Conservation (phyloP, 2,113 vertebrate genomes). For the Baryphthengus martii region DNA sequence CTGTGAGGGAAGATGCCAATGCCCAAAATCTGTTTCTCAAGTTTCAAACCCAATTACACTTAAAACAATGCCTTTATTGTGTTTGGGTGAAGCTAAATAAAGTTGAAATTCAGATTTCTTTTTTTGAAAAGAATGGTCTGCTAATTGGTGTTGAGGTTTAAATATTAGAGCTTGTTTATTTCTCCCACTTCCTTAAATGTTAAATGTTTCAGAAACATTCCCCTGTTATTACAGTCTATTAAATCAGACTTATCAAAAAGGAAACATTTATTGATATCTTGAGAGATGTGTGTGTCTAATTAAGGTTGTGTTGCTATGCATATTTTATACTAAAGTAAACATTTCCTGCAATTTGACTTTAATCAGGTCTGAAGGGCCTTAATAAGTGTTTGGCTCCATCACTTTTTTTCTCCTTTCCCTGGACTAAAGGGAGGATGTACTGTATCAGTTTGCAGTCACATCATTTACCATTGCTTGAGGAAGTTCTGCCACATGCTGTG, state of each 20-base stretch:
- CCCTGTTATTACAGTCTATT: constrained; percentile 62
- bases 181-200: constrained; percentile 54
- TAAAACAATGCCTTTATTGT: neutral
- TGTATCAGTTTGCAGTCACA: neutral
- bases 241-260: constrained; percentile 70
- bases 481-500: neutral
- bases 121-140: constrained; percentile 46
- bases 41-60: neutral
- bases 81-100: constrained; percentile 36
- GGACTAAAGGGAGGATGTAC: neutral
- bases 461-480: neutral
- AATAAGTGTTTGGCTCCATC: neutral
- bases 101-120: constrained; percentile 38
- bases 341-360: constrained; percentile 49
- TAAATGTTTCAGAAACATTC: constrained; percentile 45
- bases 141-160: constrained; percentile 69
- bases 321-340: constrained; percentile 58
- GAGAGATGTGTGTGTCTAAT: constrained; percentile 65
- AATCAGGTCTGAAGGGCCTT: constrained; percentile 45
- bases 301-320: constrained; percentile 52
- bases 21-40: neutral
- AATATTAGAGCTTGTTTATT: constrained; percentile 70
- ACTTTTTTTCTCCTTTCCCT: neutral
- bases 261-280: constrained; percentile 74
- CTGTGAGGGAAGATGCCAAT: neutral